A percentile compares a stretch with the other conserved stretches of the same genome.
Conservation (phyloP, 2,888 invertebrate genomes). For the Calameuta pallipes region DNA sequence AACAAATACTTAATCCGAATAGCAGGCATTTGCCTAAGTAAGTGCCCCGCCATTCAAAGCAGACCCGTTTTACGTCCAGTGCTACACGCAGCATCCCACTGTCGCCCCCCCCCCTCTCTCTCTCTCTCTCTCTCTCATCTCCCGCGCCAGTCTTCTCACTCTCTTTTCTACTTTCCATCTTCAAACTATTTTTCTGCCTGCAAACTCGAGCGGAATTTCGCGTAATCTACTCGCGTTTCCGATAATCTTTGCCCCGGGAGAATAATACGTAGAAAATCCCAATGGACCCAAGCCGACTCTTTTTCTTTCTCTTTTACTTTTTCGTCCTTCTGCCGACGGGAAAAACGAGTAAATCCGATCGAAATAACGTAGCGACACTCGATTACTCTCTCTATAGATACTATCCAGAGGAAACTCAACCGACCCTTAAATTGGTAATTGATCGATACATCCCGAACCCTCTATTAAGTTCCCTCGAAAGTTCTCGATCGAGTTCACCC, state of each 20-base stretch:
- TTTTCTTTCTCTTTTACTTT: neutral
- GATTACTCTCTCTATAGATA: neutral
- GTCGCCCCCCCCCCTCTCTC: neutral
- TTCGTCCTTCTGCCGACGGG: neutral
- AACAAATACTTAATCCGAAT: constrained; percentile 65
- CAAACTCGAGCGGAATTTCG: constrained; percentile 26
- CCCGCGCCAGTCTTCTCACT: constrained; percentile 27
- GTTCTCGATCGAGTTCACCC: neutral
- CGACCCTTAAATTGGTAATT: neutral
- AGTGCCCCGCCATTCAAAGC: constrained; percentile 59
- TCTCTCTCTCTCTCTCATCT: constrained; percentile 10
- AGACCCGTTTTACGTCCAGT: constrained; percentile 50
- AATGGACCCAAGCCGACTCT: neutral
- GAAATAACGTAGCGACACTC: neutral
- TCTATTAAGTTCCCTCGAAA: neutral
- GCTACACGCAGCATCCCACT: constrained; percentile 28
- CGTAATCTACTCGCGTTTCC: constrained; percentile 15
- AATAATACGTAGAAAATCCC: neutral
- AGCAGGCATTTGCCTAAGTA: constrained; percentile 63
- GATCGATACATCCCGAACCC: neutral
- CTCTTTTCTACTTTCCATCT: constrained; percentile 20
- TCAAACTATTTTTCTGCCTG: constrained; percentile 23
- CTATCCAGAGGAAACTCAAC: neutral
- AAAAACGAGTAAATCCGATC: neutral
- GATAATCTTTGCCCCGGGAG: constrained; percentile 1